A percentile compares a stretch with the other conserved stretches of the same genome.
These are phyloP conservation scores for Theristus sp. DNA, from an alignment of 2,888 invertebrate genomes.

Conservation along the genomic window DNA sequence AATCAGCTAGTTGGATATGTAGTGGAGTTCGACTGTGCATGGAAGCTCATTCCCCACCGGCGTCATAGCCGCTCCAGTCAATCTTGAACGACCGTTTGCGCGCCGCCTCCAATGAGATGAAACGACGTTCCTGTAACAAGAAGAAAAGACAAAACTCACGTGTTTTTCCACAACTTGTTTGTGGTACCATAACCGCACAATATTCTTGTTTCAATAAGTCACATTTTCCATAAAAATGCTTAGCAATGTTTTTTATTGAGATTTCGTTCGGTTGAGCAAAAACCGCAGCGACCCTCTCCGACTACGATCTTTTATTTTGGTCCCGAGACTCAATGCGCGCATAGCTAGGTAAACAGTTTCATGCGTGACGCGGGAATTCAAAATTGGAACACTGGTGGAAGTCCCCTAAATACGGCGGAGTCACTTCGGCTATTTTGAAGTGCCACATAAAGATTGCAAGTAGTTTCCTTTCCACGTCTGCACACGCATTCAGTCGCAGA, in stretches of 20 bases:
- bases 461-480: too few species aligned
- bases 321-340: too few species aligned
- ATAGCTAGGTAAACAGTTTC: too few species aligned
- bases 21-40: too few species aligned
- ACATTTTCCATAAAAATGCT: neutral
- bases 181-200: too few species aligned
- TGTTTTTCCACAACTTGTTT: neutral
- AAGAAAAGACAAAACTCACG: neutral
- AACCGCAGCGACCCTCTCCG: neutral
- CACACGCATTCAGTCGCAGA: too few species aligned
- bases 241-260: neutral
- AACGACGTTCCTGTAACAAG: conserved; percentile 33
- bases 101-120: conserved; percentile 35
- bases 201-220: neutral
- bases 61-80: conserved; percentile 29
- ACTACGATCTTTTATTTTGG: too few species aligned
- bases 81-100: conserved; percentile 31
- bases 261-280: neutral
- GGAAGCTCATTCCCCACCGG: conserved; percentile 5
- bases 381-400: too few species aligned
- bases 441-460: too few species aligned
- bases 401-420: too few species aligned
- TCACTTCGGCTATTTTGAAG: too few species aligned
- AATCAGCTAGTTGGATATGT: neutral
- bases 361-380: too few species aligned